Conservation (phyloP, 2,888 invertebrate species). For the Ariolimax columbianus region DNA sequence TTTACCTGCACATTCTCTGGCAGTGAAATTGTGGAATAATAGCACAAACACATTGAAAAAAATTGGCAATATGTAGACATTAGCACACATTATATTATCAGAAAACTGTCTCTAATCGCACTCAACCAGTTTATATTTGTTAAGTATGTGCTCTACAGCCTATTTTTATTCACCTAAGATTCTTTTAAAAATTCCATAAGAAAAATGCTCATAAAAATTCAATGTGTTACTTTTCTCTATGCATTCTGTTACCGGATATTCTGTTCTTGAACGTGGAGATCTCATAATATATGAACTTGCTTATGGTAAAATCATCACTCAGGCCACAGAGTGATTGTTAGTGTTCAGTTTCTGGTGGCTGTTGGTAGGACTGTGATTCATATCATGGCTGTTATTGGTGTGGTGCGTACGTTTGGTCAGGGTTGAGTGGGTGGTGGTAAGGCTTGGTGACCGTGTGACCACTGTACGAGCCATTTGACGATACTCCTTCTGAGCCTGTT, state of each 20-base stretch:
- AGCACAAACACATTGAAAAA: too few species aligned
- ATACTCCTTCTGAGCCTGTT: conserved; percentile 57
- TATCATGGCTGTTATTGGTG: conserved; percentile 34
- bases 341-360: conserved; percentile 33
- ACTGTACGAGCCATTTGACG: conserved; percentile 39
- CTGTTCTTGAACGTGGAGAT: not conserved
- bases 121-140: not conserved
- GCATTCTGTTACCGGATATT: not conserved
- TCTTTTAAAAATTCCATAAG: too few species aligned
- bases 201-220: not conserved
- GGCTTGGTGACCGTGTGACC: conserved; percentile 39
- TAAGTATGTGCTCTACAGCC: not conserved
- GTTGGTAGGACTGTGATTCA: conserved; percentile 31
- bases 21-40: too few species aligned
- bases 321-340: conserved; percentile 35
- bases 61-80: too few species aligned
- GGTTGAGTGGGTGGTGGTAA: conserved; percentile 28
- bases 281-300: not conserved
- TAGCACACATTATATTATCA: too few species aligned
- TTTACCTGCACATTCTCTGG: too few species aligned
- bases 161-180: too few species aligned
- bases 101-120: too few species aligned
- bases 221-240: not conserved
- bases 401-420: conserved; percentile 30
- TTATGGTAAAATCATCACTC: not conserved